phyloP scores from a whole-genome alignment of 2,113 vertebrate genomes.

The Indri indri region DNA sequence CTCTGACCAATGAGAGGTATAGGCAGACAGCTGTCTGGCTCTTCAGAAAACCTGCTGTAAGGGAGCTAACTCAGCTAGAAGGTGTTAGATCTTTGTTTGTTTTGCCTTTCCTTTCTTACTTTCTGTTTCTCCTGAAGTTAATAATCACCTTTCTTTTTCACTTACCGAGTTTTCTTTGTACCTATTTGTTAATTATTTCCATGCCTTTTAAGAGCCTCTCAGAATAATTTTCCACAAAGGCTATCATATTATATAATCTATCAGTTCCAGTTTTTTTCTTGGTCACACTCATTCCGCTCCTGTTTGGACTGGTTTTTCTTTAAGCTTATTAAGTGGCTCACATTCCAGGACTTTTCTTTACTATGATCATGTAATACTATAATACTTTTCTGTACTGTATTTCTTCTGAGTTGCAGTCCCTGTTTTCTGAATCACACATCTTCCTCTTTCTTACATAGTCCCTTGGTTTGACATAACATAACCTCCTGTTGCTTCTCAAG shows the following conservation, averaged over 20 bases:
- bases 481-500: neutral
- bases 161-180: neutral
- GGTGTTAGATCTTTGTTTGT: too few relatives aligned
- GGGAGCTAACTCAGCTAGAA: neutral
- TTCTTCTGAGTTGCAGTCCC: neutral
- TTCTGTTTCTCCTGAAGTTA: neutral
- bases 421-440: neutral
- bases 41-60: neutral
- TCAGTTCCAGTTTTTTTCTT: neutral
- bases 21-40: fast-evolving
- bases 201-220: neutral
- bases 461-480: neutral
- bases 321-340: neutral
- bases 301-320: neutral
- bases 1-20: neutral
- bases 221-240: neutral
- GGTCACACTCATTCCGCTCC: neutral
- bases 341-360: too few relatives aligned
- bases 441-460: too few relatives aligned
- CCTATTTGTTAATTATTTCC: neutral
- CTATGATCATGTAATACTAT: too few relatives aligned
- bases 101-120: neutral
- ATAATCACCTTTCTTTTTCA: neutral
- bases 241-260: fast-evolving
- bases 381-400: too few relatives aligned